Evolutionary conservation across 2,113 vertebrate species (phyloP).

Genomic region (Maccullochella peelii): DNA sequence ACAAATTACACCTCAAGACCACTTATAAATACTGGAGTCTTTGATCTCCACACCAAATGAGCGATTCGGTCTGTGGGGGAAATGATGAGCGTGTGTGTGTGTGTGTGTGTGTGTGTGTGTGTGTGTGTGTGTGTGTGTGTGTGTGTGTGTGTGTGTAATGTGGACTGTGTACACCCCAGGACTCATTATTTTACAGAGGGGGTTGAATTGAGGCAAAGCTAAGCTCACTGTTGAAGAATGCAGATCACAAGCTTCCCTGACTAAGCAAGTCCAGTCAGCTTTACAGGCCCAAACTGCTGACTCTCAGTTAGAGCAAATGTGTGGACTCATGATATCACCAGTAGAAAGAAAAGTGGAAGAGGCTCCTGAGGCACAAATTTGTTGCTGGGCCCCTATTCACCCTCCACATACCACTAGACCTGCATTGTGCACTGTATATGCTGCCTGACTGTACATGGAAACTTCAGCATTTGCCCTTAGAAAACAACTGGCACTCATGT

Average conservation of each 20-base stretch:
- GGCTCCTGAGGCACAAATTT: not conserved
- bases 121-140: conserved; percentile 32
- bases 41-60: conserved; percentile 78
- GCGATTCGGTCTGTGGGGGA: conserved; percentile 56
- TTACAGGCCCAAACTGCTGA: conserved; percentile 39
- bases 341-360: not conserved
- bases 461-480: not conserved
- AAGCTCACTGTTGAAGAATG: conserved; percentile 66
- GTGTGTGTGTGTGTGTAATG: not conserved
- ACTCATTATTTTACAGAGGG: conserved; percentile 32
- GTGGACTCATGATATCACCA: conserved; percentile 21
- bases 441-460: not conserved
- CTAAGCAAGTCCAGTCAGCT: conserved; percentile 50
- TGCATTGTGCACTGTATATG: too few species aligned
- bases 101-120: conserved; percentile 20
- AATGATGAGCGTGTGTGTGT: conserved; percentile 34
- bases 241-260: conserved; percentile 46
- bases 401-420: not conserved
- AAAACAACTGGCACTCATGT: not conserved
- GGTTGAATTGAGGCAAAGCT: conserved; percentile 50
- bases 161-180: conserved; percentile 21
- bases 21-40: conserved; percentile 75
- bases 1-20: conserved; percentile 70
- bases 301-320: conserved; percentile 10
- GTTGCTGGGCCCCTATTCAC: not conserved